Evolutionary conservation across 2,888 invertebrate species (phyloP), one percentile per base, ranked within the genome.

Genomic region (Chaetogeoica ovagalla): DNA sequence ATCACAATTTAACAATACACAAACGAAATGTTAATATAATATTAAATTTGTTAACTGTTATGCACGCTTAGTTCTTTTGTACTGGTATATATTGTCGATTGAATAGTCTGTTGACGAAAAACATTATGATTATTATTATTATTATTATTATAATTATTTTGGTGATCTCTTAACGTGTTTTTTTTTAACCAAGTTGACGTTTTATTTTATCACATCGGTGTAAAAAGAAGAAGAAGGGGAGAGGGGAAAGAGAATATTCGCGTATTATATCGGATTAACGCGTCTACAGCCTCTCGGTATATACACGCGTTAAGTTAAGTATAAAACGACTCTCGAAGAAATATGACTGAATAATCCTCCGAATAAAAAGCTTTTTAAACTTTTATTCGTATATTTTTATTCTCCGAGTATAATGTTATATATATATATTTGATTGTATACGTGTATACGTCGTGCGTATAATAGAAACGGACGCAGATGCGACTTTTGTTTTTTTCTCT

Each of bases 381-480:
- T 76, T 76, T 76, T 43, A 30, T 21, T 69, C 66, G 15, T 48
- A 13, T 48, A 2, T 43, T 9, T 43, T 43, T 43, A 30, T 30
- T 30, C 30, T 30, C 4, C 30, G 30, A 9, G 43, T 9, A 43
- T 43, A 43, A n/a, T n/a, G n/a, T n/a, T 48, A 48, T 48, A 48
- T 48, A 48, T 48, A 48, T 48, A 2, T 48, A 48, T 76, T 69
- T 19, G 48, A 30, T n/a, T n/a, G n/a, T n/a, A n/a, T 55, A 13
- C 59, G 23, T 30, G 23, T 57, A 23, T 60, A 60, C 52, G 63
- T 23, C 19, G n/a, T 17, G 66, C 37, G 37, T 11, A 52, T 52
- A 70, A 77, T 70, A 70, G 77, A 77, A 77, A 70, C 69, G 70
- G 77, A 77, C 77, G 62, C 77, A 77, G 77, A 60, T 77, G 77